phyloP scores from a whole-genome alignment of 2,797 vertebrate genomes.

The Loris lydekkerianus region DNA sequence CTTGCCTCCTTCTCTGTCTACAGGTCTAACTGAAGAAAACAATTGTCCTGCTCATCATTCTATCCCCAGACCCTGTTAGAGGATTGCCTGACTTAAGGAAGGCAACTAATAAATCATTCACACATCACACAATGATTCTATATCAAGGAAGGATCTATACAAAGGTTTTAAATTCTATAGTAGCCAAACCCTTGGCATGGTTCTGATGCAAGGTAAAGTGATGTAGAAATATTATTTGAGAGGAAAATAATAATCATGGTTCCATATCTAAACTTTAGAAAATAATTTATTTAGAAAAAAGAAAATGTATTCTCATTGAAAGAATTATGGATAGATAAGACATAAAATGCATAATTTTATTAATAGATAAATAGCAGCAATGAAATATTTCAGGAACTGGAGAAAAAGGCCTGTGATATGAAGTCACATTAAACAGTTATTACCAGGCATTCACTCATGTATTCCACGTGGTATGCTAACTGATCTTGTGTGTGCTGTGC shows the following conservation, averaged over 20 bases:
- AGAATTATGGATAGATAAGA: constrained; percentile 22
- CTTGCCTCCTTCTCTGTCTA: neutral
- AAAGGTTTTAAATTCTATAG: constrained; percentile 64
- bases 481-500: neutral
- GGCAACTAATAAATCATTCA: constrained; percentile 72
- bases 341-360: constrained; percentile 29
- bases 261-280: constrained; percentile 32
- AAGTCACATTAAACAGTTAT: neutral
- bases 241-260: neutral
- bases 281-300: constrained; percentile 53
- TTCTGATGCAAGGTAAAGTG: constrained; percentile 37
- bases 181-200: neutral
- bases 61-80: constrained; percentile 74
- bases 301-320: neutral
- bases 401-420: neutral
- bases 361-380: neutral
- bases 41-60: constrained; percentile 54
- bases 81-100: constrained; percentile 43
- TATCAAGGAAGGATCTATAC: constrained; percentile 54
- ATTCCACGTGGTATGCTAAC: neutral
- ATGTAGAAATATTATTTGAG: constrained; percentile 32
- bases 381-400: neutral
- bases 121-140: constrained; percentile 60
- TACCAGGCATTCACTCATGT: neutral
- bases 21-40: constrained; percentile 21